Evolutionary conservation across 2,113 vertebrate species (phyloP), one percentile per base, ranked within the genome.

Genomic region (Nasalis larvatus): DNA sequence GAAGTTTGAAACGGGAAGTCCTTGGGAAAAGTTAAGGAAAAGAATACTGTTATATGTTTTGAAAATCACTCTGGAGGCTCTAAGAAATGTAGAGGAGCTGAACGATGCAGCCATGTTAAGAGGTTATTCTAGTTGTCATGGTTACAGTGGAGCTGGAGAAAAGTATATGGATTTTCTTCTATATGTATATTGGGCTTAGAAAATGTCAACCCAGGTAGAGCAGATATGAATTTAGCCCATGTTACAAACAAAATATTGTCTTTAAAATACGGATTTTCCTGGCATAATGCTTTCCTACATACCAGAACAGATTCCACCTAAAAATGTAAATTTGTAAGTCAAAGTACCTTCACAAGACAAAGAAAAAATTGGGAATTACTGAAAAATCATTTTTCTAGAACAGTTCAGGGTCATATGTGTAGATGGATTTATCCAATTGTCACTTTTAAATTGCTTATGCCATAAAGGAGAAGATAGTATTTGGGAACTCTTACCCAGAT

Each of bases 351-450:
- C 45, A 93, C 32, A 71, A 88, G 35, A 52, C 69, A 23, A 27
- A 82, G 25, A 47, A 92, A 74, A 87, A 71, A 68, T 83, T 86
- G 49, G 40, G 27, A 93, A 91, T 94, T 94, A 85, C n/a, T 60
- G 49, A 52, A 96, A 78, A 97, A 56, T 27, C 2, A 20, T 90
- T 93, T 93, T 92, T 47, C 32, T 11, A 69, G 11, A 87, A 54
- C 9, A 86, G 54, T 95, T 94, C 18, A 95, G 45, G 23, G 14
- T 14, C 4, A 27, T 66, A 58, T 82, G 21, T 96, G 14, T n/a
- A 91, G 52, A 80, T 73, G 6, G 10, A 49, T 89, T 95, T 95
- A 42, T 83, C 40, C 30, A 83, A 45, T 58, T 97, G 47, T 52
- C 30, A 76, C 42, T 87, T 96, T 32, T 86, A 69, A 86, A 77